phyloP scores from a whole-genome alignment of 1,140 invertebrate species.

The Nasonia longicornis region DNA sequence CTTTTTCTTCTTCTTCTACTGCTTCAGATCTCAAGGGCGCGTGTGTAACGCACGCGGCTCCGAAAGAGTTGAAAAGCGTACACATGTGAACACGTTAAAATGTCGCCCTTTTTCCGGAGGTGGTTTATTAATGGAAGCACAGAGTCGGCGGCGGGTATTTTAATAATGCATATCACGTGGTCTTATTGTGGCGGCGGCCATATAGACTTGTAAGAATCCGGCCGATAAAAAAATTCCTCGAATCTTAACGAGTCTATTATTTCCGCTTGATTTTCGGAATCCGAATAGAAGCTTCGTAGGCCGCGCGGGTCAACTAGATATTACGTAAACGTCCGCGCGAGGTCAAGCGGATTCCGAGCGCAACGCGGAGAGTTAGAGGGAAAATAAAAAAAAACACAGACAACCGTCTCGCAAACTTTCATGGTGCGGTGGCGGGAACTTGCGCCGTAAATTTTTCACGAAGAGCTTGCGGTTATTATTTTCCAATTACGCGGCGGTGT shows the following conservation, averaged over 20 bases:
- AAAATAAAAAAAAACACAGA: too few species aligned
- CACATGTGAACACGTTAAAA: not conserved
- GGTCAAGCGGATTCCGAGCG: not conserved
- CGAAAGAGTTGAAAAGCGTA: not conserved
- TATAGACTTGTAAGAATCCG: too few species aligned
- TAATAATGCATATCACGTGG: too few species aligned
- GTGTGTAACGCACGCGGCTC: not conserved
- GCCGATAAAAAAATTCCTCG: not conserved
- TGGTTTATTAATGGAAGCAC: conserved; percentile 2
- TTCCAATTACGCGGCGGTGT: too few species aligned
- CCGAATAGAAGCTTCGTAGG: not conserved
- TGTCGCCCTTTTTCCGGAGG: not conserved
- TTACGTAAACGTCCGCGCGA: not conserved
- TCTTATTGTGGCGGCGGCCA: too few species aligned
- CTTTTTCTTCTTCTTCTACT: not conserved
- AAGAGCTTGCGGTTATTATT: too few species aligned
- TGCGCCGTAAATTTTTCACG: too few species aligned
- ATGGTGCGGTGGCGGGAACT: too few species aligned
- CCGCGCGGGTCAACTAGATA: not conserved
- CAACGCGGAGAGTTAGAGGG: too few species aligned
- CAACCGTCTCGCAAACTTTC: too few species aligned
- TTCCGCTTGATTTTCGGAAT: not conserved
- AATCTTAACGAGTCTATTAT: not conserved
- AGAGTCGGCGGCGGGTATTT: not conserved
- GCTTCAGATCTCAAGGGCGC: not conserved